phyloP scores from a whole-genome alignment of 2,888 invertebrate species.

The Pelosia muscerda region DNA sequence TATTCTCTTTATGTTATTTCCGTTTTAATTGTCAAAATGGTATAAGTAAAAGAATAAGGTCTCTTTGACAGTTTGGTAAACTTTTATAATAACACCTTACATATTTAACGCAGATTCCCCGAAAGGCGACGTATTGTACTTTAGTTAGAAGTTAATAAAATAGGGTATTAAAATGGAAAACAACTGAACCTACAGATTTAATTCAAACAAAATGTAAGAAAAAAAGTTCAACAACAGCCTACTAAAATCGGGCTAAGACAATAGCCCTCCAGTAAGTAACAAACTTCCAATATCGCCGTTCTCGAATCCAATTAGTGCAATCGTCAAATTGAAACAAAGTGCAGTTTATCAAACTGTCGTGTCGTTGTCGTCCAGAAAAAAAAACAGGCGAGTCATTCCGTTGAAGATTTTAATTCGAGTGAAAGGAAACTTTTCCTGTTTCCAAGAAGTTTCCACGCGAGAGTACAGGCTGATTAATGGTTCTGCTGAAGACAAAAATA shows the following conservation, averaged over 20 bases:
- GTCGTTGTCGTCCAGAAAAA: slow-evolving; percentile 38
- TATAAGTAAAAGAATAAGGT: too few species aligned
- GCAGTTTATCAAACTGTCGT: slow-evolving; percentile 65
- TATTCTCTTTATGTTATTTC: too few species aligned
- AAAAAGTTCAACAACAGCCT: not conserved
- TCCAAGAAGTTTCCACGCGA: slow-evolving; percentile 58
- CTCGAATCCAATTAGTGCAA: slow-evolving; percentile 50
- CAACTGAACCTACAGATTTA: not conserved
- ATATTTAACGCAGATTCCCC: too few species aligned
- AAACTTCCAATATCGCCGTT: slow-evolving; percentile 14
- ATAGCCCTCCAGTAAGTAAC: slow-evolving; percentile 8
- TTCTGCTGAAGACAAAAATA: slow-evolving; percentile 49
- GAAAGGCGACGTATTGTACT: too few species aligned
- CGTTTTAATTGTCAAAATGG: too few species aligned
- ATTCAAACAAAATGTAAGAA: not conserved
- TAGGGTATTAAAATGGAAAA: not conserved
- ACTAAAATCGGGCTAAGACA: not conserved
- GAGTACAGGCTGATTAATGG: slow-evolving; percentile 67
- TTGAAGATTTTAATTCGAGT: slow-evolving; percentile 74
- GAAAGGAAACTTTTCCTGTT: slow-evolving; percentile 76
- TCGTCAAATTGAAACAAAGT: slow-evolving; percentile 56
- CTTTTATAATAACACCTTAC: too few species aligned
- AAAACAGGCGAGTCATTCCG: slow-evolving; percentile 59
- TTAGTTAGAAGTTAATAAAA: not conserved
- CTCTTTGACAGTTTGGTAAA: too few species aligned